phyloP scores from a whole-genome alignment of 1,140 invertebrate species.

The Dinoponera quadriceps region DNA sequence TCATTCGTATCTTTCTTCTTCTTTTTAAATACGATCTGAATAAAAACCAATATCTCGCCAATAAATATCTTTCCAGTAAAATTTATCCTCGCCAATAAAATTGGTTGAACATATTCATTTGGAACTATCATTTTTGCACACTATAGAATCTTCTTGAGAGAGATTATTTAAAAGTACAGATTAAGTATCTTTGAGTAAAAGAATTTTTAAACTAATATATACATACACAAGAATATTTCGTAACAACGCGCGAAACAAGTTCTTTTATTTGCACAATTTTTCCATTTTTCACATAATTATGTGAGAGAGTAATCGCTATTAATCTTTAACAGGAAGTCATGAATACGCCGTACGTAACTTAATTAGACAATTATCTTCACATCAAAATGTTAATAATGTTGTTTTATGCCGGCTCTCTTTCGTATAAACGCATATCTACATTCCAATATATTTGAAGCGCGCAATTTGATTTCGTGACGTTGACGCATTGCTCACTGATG shows the following conservation, averaged over 20 bases:
- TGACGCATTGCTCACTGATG: neutral
- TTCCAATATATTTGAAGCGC: neutral
- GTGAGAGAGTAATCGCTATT: conserved; percentile 2
- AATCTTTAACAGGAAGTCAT: conserved; percentile 16
- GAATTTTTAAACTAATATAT: too few species aligned
- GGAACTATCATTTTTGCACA: too few species aligned
- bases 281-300: neutral
- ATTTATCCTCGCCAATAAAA: too few species aligned
- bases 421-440: neutral
- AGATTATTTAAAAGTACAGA: too few species aligned
- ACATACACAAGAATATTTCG: too few species aligned
- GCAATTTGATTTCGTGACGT: neutral
- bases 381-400: neutral
- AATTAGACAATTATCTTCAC: neutral
- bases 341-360: neutral
- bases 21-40: too few species aligned
- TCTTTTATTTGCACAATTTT: neutral
- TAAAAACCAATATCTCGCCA: too few species aligned
- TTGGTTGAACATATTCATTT: too few species aligned
- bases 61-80: too few species aligned
- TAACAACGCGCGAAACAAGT: neutral
- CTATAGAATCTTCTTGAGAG: too few species aligned
- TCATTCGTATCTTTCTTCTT: too few species aligned
- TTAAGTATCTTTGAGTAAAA: too few species aligned
- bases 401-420: neutral